Percentiles rank a stretch among this genome's conserved stretches.
phyloP scores from a whole-genome alignment of 2,797 vertebrate genomes.

The Lepilemur ruficaudatus region DNA sequence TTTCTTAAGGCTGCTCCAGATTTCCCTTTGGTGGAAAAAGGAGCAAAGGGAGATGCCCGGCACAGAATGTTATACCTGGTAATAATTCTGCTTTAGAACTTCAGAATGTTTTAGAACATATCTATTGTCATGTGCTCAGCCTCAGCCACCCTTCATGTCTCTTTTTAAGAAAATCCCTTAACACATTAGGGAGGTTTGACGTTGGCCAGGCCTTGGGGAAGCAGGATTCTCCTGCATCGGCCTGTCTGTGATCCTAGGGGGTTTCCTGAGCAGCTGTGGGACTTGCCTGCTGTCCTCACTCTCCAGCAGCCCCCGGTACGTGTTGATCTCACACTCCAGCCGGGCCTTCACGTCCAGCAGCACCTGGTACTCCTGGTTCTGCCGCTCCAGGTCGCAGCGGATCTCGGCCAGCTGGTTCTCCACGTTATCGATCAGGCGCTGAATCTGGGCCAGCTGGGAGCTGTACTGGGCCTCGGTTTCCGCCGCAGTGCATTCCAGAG shows the following conservation, averaged over 20 bases:
- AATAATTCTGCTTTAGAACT: background rate
- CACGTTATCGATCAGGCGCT: constrained; percentile 85
- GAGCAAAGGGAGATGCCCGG: background rate
- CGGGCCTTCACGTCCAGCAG: constrained; percentile 90
- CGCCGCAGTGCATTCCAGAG: constrained; percentile 87
- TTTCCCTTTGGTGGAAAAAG: background rate
- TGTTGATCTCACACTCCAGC: constrained; percentile 89
- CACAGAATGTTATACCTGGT: background rate
- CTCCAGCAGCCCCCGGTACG: constrained; percentile 88
- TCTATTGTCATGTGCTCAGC: background rate
- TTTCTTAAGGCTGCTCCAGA: accelerated
- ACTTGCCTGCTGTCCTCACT: constrained; percentile 88
- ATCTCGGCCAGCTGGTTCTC: constrained; percentile 89
- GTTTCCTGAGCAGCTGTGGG: background rate
- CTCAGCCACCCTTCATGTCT: background rate
- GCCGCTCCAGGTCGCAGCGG: constrained; percentile 85
- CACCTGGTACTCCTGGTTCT: constrained; percentile 88
- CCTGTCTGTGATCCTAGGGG: background rate
- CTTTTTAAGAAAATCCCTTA: background rate
- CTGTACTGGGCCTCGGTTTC: constrained; percentile 87
- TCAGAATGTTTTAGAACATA: background rate
- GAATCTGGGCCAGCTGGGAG: constrained; percentile 87
- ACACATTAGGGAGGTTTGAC: background rate
- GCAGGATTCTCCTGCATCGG: background rate
- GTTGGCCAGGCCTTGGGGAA: background rate